Base-by-base conservation (phyloP, 92 coral and sea anemone species). In the Phenganax marumi region DNA sequence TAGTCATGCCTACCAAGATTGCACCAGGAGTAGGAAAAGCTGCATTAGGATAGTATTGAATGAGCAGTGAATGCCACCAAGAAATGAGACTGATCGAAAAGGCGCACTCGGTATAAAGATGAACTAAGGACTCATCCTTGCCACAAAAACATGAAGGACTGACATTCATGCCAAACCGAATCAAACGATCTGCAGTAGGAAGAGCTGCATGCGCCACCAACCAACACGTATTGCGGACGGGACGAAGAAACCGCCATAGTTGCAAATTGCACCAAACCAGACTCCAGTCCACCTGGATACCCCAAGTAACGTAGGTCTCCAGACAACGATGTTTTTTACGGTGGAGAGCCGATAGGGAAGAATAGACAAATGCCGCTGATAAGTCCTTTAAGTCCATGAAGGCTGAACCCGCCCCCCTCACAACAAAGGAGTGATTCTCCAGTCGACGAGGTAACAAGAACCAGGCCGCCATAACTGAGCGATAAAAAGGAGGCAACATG, bases 281-380 rank as follows among this genome's bases (percentile, higher is more conserved):
- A 8, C 10, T 19, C 76, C 76, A 70, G 54, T 39, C 39, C 8
- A 48, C 39, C 39, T 26, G 50, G 17, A 21, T 11, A 48, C 76
- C 76, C 76, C 76, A 70, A 8, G 22, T 12, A 12, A 8, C 49
- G 18, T 8, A 70, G 9, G 9, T 70, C 39, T 48, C 76, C 9
- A 70, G 8, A 16, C 76, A 70, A 19, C 76, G 76, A 48, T 70
- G 76, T n/a, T n/a, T 19, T 8, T 54, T 70, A 19, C 21, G n/a
- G 7, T n/a, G 9, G 6, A 8, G 9, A 1, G 22, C 49, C 54
- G 39, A 39, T 17, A 70, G 48, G 18, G 50, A 8, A 54, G 39
- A 19, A 47, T 70, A 70, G 63, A 56, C 63, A 56, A 56, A 21
- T 56, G 1, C 2, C 1, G 22, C 22, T 7, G 63, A 21, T 7